Percentiles rank a stretch among this genome's conserved stretches.
Evolutionary conservation across 1,140 invertebrate species (phyloP).

Genomic region (Schlechtendalia chinensis): DNA sequence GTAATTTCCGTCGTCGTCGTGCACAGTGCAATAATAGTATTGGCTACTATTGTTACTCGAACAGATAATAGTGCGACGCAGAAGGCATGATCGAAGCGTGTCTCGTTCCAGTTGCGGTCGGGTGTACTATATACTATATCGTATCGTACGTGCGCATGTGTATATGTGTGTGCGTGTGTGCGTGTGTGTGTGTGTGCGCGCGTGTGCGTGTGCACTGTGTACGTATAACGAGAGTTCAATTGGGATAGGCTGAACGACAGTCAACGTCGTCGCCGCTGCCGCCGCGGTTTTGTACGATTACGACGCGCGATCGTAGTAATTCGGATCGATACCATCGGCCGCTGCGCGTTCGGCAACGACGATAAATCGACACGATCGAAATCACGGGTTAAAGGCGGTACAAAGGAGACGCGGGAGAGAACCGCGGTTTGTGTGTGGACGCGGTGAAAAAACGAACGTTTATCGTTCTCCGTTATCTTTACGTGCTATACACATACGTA

Average conservation of each 20-base stretch:
- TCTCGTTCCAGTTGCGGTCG: slow-evolving; percentile 29
- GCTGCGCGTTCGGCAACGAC: no score
- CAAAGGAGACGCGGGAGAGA: neutral
- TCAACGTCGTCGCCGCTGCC: neutral
- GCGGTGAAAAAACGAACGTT: neutral
- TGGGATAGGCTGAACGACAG: slow-evolving; percentile 9
- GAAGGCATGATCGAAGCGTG: slow-evolving; percentile 29
- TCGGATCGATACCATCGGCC: neutral
- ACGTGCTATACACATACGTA: no score
- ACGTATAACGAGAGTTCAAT: slow-evolving; percentile 24
- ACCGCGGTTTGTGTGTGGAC: neutral
- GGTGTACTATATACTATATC: slow-evolving; percentile 27
- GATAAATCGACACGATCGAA: neutral
- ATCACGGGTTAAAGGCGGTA: neutral
- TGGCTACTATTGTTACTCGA: neutral
- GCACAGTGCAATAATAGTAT: neutral
- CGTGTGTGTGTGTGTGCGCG: neutral
- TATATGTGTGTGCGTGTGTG: neutral
- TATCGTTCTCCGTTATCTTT: no score
- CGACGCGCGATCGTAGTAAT: neutral
- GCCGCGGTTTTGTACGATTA: neutral
- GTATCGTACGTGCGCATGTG: slow-evolving; percentile 9
- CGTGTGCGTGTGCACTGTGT: neutral
- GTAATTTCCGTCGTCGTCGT: neutral
- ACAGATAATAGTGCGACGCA: neutral